Evolutionary conservation across 1,140 invertebrate genomes (phyloP).

Genomic region (Drosophila nigrodunni): DNA sequence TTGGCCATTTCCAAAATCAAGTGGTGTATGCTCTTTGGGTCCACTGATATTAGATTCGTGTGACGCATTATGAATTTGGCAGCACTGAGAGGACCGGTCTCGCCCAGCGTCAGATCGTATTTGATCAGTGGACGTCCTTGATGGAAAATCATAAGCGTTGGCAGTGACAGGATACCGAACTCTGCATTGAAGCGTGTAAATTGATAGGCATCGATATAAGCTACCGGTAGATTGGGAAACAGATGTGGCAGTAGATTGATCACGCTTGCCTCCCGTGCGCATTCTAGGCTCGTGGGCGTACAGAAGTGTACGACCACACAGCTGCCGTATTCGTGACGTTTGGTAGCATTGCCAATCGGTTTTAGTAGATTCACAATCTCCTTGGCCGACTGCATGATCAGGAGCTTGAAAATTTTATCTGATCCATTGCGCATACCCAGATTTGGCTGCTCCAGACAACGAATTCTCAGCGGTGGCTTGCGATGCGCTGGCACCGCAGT

Average conservation of each 20-base stretch:
- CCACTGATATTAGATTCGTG: conserved; percentile 89
- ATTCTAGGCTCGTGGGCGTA: conserved; percentile 95
- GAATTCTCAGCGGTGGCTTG: conserved; percentile 71
- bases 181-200: conserved; percentile 95
- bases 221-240: conserved; percentile 94
- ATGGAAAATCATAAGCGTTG: conserved; percentile 96
- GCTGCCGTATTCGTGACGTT: conserved; percentile 86
- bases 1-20: neutral
- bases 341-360: conserved; percentile 85
- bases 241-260: conserved; percentile 93
- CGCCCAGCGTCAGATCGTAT: conserved; percentile 86
- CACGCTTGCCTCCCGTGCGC: conserved; percentile 93
- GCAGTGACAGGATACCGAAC: conserved; percentile 97
- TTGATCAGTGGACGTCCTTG: conserved; percentile 90
- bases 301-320: conserved; percentile 95
- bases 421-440: conserved; percentile 13
- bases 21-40: conserved; percentile 45
- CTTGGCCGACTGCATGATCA: conserved; percentile 70
- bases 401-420: conserved; percentile 37
- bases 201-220: conserved; percentile 95
- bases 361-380: conserved; percentile 84
- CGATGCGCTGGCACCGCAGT: conserved; percentile 44
- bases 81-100: conserved; percentile 92
- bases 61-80: conserved; percentile 92
- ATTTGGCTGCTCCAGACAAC: conserved; percentile 56